Evolutionary conservation across 37 sponge, comb jelly and placozoan species (phyloP).

Genomic region (Beroe ovata): DNA sequence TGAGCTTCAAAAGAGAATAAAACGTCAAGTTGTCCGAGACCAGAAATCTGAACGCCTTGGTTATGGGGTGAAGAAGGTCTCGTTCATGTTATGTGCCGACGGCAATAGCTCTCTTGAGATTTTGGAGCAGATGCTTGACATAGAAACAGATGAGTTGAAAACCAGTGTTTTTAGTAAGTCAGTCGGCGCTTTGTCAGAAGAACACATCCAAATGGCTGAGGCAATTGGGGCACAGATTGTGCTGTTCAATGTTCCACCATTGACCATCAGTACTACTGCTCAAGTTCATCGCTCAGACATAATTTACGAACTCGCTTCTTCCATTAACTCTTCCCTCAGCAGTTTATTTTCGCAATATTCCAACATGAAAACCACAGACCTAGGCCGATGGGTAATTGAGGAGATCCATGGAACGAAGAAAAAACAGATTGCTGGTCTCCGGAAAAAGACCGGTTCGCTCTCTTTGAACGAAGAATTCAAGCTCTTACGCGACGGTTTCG

Average conservation of each 20-base stretch:
- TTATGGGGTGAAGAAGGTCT: constrained; percentile 13
- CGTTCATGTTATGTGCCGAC: constrained; percentile 41
- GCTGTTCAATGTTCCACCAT: not conserved
- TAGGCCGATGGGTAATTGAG: not conserved
- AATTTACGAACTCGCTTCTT: not conserved
- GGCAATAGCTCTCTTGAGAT: not conserved
- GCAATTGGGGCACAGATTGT: constrained; percentile 3
- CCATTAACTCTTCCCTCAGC: not conserved
- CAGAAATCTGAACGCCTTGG: not conserved
- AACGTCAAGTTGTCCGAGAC: not conserved
- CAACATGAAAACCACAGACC: not conserved
- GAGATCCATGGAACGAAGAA: constrained; percentile 31
- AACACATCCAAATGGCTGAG: constrained; percentile 17
- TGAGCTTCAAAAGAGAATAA: not conserved
- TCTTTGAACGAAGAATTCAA: not conserved
- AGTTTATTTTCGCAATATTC: not conserved
- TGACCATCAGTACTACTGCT: not conserved
- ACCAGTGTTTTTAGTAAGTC: not conserved
- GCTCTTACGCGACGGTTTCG: not conserved
- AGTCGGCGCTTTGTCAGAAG: not conserved
- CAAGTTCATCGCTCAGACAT: not conserved
- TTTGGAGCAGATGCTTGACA: not conserved
- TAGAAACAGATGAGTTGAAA: constrained; percentile 1
- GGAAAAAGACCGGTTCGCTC: not conserved
- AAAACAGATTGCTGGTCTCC: not conserved